Conservation (phyloP, 35 echinoderm and acorn worm genomes). For the Diadema setosum region DNA sequence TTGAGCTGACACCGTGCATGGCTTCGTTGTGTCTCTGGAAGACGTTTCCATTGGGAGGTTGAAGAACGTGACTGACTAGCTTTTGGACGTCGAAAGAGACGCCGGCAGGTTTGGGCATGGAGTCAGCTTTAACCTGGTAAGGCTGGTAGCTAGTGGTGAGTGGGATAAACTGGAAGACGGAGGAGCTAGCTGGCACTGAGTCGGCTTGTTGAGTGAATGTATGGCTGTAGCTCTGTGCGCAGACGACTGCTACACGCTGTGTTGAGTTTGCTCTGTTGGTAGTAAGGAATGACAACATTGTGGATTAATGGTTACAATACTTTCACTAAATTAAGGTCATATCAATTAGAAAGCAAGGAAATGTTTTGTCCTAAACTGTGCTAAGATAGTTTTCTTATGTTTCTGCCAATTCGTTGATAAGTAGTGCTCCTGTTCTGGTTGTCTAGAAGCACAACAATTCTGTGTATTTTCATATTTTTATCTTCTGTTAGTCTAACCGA, state of each 20-base stretch:
- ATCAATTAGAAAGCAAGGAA: no score
- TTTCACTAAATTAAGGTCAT: no score
- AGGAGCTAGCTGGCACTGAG: constrained; percentile 20
- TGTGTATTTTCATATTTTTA: no score
- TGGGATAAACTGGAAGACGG: constrained; percentile 35
- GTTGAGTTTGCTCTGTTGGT: neutral
- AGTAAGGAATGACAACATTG: neutral
- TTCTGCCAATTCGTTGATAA: no score
- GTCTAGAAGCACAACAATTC: no score
- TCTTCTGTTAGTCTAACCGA: no score
- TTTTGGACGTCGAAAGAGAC: neutral
- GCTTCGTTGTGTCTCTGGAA: neutral
- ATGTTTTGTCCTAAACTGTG: neutral
- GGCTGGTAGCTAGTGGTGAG: constrained; percentile 48
- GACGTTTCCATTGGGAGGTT: neutral
- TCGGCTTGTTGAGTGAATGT: constrained; percentile 48
- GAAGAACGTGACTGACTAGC: neutral
- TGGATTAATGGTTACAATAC: neutral
- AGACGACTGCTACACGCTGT: constrained; percentile 25
- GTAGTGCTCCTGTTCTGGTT: no score
- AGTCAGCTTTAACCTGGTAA: constrained; percentile 25
- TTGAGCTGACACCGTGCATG: constrained; percentile 8
- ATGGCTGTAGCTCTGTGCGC: constrained; percentile 51
- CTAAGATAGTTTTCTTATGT: no score
- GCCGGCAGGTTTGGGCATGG: neutral